A percentile compares a stretch with the other conserved stretches of the same genome.
These are phyloP conservation scores for Sipha flava DNA, from an alignment of 1,140 invertebrate genomes.

Conservation along the genomic window DNA sequence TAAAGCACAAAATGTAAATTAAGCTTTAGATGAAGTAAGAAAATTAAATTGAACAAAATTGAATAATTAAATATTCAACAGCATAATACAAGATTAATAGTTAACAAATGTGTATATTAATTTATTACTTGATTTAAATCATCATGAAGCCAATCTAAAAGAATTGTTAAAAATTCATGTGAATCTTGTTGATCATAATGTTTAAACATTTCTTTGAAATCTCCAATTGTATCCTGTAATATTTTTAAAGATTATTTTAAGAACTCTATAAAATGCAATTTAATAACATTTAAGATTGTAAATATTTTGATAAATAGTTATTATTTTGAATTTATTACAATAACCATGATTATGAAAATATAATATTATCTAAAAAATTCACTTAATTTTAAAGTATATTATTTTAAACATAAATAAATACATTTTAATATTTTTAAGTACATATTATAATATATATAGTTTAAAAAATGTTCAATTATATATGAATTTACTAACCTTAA, in stretches of 20 bases:
- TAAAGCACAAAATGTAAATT: background rate
- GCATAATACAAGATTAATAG: too few relatives aligned
- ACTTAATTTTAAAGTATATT: background rate
- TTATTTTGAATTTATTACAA: too few relatives aligned
- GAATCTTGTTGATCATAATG: constrained; percentile 87
- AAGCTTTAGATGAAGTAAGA: too few relatives aligned
- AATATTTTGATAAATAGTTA: too few relatives aligned
- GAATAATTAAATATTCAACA: too few relatives aligned
- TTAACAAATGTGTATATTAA: too few relatives aligned
- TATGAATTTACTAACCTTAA: constrained; percentile 51
- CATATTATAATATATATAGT: background rate
- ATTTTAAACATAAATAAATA: background rate
- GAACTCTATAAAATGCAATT: background rate
- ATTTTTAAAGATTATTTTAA: constrained; percentile 32
- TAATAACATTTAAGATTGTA: too few relatives aligned
- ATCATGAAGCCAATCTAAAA: constrained; percentile 84
- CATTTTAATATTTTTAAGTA: background rate
- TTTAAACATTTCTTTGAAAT: constrained; percentile 67
- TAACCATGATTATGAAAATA: too few relatives aligned
- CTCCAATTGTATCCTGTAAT: constrained; percentile 59
- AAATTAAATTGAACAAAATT: too few relatives aligned
- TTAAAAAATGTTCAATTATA: background rate
- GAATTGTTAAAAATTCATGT: constrained; percentile 84
- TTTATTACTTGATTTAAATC: constrained; percentile 62
- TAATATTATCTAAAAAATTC: too few relatives aligned